These are phyloP conservation scores for Acanthosepion esculentum DNA, from an alignment of 2,888 invertebrate species.

Conservation along the genomic window DNA sequence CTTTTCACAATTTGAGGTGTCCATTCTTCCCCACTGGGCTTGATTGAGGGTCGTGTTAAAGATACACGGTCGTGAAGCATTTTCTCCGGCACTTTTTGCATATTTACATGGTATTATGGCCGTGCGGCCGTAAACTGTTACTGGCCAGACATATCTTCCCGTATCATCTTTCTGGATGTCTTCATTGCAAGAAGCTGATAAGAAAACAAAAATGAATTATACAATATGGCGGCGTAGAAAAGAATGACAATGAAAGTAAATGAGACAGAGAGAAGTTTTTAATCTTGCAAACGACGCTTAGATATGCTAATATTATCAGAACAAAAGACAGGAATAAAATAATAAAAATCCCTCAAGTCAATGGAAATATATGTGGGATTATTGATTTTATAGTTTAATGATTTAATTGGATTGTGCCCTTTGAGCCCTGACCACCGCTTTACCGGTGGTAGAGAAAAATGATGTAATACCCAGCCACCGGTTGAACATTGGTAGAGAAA, in stretches of 20 bases:
- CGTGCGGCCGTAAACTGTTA: slow-evolving; percentile 53
- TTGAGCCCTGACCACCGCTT: too few relatives aligned
- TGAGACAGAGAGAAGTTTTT: too few relatives aligned
- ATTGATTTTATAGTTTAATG: too few relatives aligned
- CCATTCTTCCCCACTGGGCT: slow-evolving; percentile 56
- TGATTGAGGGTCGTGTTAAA: slow-evolving; percentile 54
- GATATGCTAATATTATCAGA: too few relatives aligned
- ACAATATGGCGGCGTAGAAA: background rate
- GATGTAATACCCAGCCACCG: too few relatives aligned
- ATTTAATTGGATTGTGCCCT: too few relatives aligned
- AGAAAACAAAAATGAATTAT: slow-evolving; percentile 38
- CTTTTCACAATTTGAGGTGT: slow-evolving; percentile 57
- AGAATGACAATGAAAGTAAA: background rate
- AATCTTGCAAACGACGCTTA: too few relatives aligned
- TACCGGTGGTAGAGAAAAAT: too few relatives aligned
- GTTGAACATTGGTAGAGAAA: too few relatives aligned
- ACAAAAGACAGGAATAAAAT: too few relatives aligned
- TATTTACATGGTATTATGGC: slow-evolving; percentile 56
- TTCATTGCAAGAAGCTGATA: slow-evolving; percentile 56
- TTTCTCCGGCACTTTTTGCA: slow-evolving; percentile 50
- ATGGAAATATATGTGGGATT: too few relatives aligned
- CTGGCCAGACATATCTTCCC: slow-evolving; percentile 60
- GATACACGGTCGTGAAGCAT: slow-evolving; percentile 53
- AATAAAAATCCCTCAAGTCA: too few relatives aligned
- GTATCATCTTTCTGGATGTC: slow-evolving; percentile 55